Conservation (phyloP, 35 echinoderm and acorn worm species). For the Apostichopus californicus region DNA sequence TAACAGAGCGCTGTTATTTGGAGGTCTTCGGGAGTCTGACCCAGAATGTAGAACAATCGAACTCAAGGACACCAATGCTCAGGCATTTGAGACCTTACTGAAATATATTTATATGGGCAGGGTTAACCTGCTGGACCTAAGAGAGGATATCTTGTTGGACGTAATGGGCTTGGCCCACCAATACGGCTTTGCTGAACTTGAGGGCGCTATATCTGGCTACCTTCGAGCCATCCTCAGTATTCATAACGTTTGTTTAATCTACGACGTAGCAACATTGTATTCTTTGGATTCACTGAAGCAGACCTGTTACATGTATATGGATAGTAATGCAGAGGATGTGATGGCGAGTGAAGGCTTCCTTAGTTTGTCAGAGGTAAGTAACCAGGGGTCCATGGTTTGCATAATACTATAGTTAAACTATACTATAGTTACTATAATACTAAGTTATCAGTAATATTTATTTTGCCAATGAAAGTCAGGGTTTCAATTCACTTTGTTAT, state of each 20-base stretch:
- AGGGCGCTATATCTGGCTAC: conserved; percentile 93
- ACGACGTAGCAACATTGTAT: conserved; percentile 94
- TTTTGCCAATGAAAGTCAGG: too few relatives aligned
- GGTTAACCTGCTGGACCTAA: conserved; percentile 87
- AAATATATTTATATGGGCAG: conserved; percentile 93
- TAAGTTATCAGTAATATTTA: too few relatives aligned
- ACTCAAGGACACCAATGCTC: conserved; percentile 86
- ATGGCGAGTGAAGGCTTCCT: conserved; percentile 94
- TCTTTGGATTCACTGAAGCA: conserved; percentile 83
- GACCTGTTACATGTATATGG: conserved; percentile 90
- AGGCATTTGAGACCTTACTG: conserved; percentile 85
- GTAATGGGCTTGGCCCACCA: conserved; percentile 93
- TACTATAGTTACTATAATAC: too few relatives aligned
- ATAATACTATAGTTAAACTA: too few relatives aligned
- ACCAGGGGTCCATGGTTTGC: not conserved
- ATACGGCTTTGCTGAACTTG: conserved; percentile 93
- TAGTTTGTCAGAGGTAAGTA: conserved; percentile 82
- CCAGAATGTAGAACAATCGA: conserved; percentile 86
- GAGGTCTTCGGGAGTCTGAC: conserved; percentile 87
- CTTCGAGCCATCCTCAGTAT: conserved; percentile 89
- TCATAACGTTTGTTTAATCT: conserved; percentile 96
- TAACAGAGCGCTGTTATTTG: conserved; percentile 87
- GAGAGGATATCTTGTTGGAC: conserved; percentile 84
- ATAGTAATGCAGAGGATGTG: conserved; percentile 89
- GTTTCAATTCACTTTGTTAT: too few relatives aligned